phyloP scores from a whole-genome alignment of 2,888 invertebrate genomes.

The Morpho achilles region DNA sequence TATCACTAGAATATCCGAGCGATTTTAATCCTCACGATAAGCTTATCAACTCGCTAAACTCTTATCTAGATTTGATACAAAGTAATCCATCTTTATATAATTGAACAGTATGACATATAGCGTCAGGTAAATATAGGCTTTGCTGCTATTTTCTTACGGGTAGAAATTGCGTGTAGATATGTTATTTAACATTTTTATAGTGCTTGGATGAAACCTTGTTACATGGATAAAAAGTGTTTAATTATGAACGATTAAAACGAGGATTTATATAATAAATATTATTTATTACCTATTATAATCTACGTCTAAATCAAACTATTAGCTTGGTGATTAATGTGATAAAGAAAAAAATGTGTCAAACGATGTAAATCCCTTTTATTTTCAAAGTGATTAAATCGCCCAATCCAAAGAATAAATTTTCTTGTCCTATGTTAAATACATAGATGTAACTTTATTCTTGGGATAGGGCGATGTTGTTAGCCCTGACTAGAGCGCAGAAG shows the following conservation, averaged over 20 bases:
- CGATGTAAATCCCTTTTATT: too few species aligned
- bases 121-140: not conserved
- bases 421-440: too few species aligned
- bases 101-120: constrained; percentile 1
- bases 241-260: constrained; percentile 8
- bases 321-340: too few species aligned
- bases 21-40: constrained; percentile 62
- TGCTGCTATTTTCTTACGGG: not conserved
- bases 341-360: too few species aligned
- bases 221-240: constrained; percentile 1
- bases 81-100: constrained; percentile 11
- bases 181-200: constrained; percentile 3
- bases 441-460: too few species aligned
- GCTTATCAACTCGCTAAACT: constrained; percentile 36
- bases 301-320: too few species aligned
- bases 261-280: constrained; percentile 10
- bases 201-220: constrained; percentile 6
- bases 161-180: not conserved
- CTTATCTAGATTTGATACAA: constrained; percentile 25
- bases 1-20: constrained; percentile 45
- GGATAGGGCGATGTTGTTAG: too few species aligned
- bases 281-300: constrained; percentile 5
- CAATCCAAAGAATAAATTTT: too few species aligned
- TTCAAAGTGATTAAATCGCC: too few species aligned
- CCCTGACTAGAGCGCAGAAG: too few species aligned